Percentiles rank a stretch among this genome's conserved stretches.
Evolutionary conservation across 92 coral and sea anemone species (phyloP).

Genomic region (Pocillopora meandrina): DNA sequence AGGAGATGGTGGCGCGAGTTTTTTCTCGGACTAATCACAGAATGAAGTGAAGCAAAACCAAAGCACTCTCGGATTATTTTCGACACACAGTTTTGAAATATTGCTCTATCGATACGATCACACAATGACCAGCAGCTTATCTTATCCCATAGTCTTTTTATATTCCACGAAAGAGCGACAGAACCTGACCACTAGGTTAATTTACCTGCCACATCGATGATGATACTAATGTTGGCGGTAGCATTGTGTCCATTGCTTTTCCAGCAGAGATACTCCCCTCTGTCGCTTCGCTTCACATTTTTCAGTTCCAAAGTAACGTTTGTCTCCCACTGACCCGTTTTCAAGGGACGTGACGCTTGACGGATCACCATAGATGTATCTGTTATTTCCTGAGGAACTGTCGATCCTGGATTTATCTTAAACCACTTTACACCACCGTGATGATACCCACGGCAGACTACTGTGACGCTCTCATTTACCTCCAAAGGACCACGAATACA

Average conservation of each 20-base stretch:
- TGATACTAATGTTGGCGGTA: constrained; percentile 43
- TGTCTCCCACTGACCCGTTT: not conserved
- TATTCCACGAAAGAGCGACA: no score
- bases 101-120: no score
- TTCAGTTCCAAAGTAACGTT: constrained; percentile 20
- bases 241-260: constrained; percentile 53
- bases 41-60: not conserved
- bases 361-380: not conserved
- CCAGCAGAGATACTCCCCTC: constrained; percentile 71
- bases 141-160: no score
- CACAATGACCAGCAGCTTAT: no score
- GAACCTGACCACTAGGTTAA: not conserved
- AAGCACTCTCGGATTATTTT: no score
- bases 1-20: no score
- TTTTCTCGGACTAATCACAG: not conserved
- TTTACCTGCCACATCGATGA: constrained; percentile 68
- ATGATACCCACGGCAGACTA: constrained; percentile 43
- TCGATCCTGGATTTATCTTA: constrained; percentile 36
- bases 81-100: no score
- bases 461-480: constrained; percentile 19
- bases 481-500: constrained; percentile 44
- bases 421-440: constrained; percentile 62
- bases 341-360: no score
- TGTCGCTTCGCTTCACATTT: constrained; percentile 48
- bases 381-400: constrained; percentile 9